Evolutionary conservation across 2,888 invertebrate genomes (phyloP), one percentile per base, ranked within the genome.

Genomic region (Euplagia quadripunctaria): DNA sequence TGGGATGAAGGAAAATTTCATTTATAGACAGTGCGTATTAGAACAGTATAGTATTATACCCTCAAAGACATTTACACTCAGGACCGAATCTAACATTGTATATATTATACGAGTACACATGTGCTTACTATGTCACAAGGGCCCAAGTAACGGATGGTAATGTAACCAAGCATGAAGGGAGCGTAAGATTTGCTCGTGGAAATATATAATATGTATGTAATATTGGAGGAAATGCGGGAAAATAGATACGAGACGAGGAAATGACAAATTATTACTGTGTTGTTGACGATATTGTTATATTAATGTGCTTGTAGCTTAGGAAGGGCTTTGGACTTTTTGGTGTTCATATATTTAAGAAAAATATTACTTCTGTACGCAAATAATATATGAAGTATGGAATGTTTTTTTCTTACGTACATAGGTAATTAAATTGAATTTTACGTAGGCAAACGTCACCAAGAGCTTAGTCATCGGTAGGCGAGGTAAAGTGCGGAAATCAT

Each of bases 101-200:
- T 31, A 31, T 31, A 31, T 31, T 46, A 46, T 9, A 46, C 6
- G 8, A 46, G 43, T 46, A 46, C 43, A 6, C 9, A 46, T 46
- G 9, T 46, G 43, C 43, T 46, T 46, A 46, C 43, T 8, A 4
- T 46, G 43, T 8, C 43, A 46, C 43, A 46, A 46, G 43, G 43
- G 43, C 43, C 43, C 43, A 46, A 46, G 43, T 46, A 46, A 46
- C 43, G 4, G 43, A 46, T 46, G 43, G 43, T 75, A 78, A 82
- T 74, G 82, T 86, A 87, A 86, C 87, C 83, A 87, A 82, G 83
- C 85, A 82, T 87, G 85, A 87, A 84, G 74, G 76, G 73, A 75
- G 76, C 78, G 74, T 73, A 78, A 80, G 76, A 82, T 79, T 82
- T 82, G 78, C 82, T 78, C 78, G 73, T 69, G 75, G 31, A 31